Conservation (phyloP, 1,140 invertebrate genomes). For the Drosophila melanica region DNA sequence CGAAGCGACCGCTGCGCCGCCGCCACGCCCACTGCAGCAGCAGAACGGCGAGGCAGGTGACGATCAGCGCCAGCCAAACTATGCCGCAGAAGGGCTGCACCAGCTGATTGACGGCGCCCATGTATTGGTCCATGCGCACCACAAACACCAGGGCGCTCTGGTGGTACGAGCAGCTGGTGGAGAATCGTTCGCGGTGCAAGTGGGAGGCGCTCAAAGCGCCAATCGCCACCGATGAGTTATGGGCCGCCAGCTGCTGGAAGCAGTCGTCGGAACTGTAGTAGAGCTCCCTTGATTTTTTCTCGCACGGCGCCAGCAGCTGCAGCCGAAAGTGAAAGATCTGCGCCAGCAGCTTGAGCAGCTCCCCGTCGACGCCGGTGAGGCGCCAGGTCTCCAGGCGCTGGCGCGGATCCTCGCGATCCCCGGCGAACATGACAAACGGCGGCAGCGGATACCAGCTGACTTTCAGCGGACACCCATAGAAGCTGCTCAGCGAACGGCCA, state of each 20-base stretch:
- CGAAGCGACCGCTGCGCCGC: neutral
- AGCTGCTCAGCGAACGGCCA: constrained; percentile 29
- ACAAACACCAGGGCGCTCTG: constrained; percentile 65
- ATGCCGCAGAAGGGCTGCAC: constrained; percentile 39
- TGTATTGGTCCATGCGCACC: constrained; percentile 37
- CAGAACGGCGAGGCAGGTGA: constrained; percentile 19
- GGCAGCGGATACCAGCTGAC: constrained; percentile 60
- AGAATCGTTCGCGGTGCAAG: constrained; percentile 39
- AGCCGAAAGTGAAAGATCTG: constrained; percentile 51
- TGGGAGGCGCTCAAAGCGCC: constrained; percentile 67
- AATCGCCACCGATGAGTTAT: constrained; percentile 51
- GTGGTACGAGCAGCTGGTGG: constrained; percentile 51
- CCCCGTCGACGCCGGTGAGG: constrained; percentile 59
- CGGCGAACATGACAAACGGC: constrained; percentile 52
- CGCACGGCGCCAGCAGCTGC: constrained; percentile 47
- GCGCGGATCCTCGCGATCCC: constrained; percentile 33
- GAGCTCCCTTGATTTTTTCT: constrained; percentile 10
- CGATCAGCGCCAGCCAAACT: constrained; percentile 47
- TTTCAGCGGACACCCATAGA: constrained; percentile 48
- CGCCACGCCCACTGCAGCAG: constrained; percentile 34
- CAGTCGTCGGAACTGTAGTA: constrained; percentile 33
- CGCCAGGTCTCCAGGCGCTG: constrained; percentile 40
- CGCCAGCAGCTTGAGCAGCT: constrained; percentile 55
- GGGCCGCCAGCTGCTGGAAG: constrained; percentile 39
- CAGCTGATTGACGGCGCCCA: constrained; percentile 53